A percentile compares a stretch with the other conserved stretches of the same genome.
Evolutionary conservation across 2,888 invertebrate genomes (phyloP).

Genomic region (Eustalomyia histrio): DNA sequence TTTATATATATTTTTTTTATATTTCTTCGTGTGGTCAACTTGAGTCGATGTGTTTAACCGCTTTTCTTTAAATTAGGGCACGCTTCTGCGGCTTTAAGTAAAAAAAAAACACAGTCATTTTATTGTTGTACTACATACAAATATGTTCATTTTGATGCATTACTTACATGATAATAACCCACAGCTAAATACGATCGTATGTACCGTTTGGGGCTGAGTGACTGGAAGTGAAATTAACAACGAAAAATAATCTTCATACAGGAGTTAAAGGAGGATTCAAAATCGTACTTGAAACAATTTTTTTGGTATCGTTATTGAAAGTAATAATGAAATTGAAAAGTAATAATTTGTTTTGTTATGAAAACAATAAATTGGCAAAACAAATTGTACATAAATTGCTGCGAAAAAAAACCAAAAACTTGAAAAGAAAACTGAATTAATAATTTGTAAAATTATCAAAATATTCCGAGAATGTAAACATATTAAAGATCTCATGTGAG

Average conservation of each 20-base stretch:
- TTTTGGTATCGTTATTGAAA: constrained; percentile 43
- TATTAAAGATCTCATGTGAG: too few species aligned
- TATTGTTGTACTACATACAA: constrained; percentile 51
- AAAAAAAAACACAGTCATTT: constrained; percentile 45
- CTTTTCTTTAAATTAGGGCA: constrained; percentile 77
- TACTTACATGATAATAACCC: constrained; percentile 62
- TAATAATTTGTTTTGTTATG: constrained; percentile 42
- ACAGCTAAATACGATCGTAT: constrained; percentile 46
- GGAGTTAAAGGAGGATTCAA: constrained; percentile 34
- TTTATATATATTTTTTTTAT: constrained; percentile 46
- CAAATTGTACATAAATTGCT: not conserved
- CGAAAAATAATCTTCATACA: constrained; percentile 25
- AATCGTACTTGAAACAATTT: constrained; percentile 5
- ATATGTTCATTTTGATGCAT: constrained; percentile 51
- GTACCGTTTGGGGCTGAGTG: constrained; percentile 44
- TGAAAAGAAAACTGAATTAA: too few species aligned
- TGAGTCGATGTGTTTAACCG: constrained; percentile 68
- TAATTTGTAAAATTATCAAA: too few species aligned
- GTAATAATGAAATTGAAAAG: constrained; percentile 59
- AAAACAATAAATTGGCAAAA: not conserved
- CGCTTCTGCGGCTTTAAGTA: constrained; percentile 73
- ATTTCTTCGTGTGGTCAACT: constrained; percentile 62
- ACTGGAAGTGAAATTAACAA: constrained; percentile 58
- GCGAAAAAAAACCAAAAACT: not conserved
- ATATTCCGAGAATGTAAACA: too few species aligned